phyloP scores from a whole-genome alignment of 1,140 invertebrate species.

The Acromyrmex heyeri region DNA sequence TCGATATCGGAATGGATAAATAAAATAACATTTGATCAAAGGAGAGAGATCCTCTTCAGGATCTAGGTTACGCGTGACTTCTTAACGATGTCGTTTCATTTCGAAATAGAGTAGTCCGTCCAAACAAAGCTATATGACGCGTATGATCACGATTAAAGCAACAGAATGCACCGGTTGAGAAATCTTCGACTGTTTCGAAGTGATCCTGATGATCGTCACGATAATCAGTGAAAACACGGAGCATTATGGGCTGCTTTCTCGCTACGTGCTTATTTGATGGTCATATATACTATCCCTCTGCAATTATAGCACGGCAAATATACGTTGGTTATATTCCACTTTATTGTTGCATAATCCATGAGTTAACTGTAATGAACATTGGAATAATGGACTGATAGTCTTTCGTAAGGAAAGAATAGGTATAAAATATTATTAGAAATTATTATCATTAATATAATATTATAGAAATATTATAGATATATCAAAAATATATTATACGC shows the following conservation, averaged over 20 bases:
- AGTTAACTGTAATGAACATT: neutral
- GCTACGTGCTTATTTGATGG: slow-evolving; percentile 38
- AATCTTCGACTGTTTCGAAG: slow-evolving; percentile 41
- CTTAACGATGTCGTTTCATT: slow-evolving; percentile 28
- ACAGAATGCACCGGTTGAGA: slow-evolving; percentile 38
- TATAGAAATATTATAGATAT: too few species aligned
- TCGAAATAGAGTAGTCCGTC: slow-evolving; percentile 17
- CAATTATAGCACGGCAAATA: neutral
- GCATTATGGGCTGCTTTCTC: slow-evolving; percentile 28
- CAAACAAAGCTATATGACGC: slow-evolving; percentile 24
- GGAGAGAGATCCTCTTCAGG: slow-evolving; percentile 43
- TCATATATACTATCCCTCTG: neutral
- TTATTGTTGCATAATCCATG: slow-evolving; percentile 17
- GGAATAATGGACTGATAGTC: neutral
- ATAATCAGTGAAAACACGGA: slow-evolving; percentile 46
- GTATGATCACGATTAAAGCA: slow-evolving; percentile 33
- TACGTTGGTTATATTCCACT: neutral
- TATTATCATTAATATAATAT: too few species aligned
- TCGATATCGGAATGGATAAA: slow-evolving; percentile 25
- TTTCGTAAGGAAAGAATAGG: neutral
- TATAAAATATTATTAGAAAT: slow-evolving; percentile 3
- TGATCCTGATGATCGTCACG: slow-evolving; percentile 26
- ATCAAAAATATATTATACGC: too few species aligned
- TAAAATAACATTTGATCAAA: slow-evolving; percentile 21
- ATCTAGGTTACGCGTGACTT: slow-evolving; percentile 57